phyloP scores from a whole-genome alignment of 1,140 invertebrate genomes.

The Chymomyza costata region DNA sequence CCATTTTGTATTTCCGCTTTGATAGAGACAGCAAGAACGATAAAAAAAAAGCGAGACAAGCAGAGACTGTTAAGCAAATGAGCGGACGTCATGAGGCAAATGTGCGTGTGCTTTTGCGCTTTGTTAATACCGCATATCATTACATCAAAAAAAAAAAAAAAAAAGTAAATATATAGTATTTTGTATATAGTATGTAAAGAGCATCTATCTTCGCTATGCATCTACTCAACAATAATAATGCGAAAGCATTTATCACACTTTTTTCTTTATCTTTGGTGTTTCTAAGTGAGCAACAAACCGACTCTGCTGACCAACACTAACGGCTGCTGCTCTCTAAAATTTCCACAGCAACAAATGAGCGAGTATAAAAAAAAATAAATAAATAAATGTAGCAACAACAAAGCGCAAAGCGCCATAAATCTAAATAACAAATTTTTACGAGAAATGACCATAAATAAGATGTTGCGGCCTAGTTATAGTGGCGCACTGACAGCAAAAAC shows the following conservation, averaged over 20 bases:
- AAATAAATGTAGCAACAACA: constrained; percentile 71
- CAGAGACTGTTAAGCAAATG: constrained; percentile 22
- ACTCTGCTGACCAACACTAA: no score
- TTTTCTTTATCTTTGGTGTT: constrained; percentile 14
- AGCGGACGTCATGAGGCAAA: background rate
- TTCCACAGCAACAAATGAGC: constrained; percentile 36
- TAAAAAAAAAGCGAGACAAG: no score
- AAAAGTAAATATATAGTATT: no score
- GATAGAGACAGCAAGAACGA: no score
- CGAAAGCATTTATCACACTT: constrained; percentile 47
- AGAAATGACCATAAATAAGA: constrained; percentile 72
- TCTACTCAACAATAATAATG: constrained; percentile 44
- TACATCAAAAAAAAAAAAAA: constrained; percentile 31
- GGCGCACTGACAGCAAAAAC: no score
- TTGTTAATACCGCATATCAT: constrained; percentile 40
- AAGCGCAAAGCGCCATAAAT: constrained; percentile 70
- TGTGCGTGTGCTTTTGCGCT: constrained; percentile 22
- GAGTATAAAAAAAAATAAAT: constrained; percentile 31
- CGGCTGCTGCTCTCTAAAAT: constrained; percentile 66
- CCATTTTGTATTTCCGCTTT: no score
- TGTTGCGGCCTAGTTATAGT: constrained; percentile 29
- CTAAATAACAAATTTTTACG: constrained; percentile 73
- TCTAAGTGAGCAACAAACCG: constrained; percentile 44
- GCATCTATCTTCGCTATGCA: constrained; percentile 10
- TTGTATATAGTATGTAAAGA: no score